Evolutionary conservation across 1,140 invertebrate genomes (phyloP).

Genomic region (Brachionus calyciflorus): DNA sequence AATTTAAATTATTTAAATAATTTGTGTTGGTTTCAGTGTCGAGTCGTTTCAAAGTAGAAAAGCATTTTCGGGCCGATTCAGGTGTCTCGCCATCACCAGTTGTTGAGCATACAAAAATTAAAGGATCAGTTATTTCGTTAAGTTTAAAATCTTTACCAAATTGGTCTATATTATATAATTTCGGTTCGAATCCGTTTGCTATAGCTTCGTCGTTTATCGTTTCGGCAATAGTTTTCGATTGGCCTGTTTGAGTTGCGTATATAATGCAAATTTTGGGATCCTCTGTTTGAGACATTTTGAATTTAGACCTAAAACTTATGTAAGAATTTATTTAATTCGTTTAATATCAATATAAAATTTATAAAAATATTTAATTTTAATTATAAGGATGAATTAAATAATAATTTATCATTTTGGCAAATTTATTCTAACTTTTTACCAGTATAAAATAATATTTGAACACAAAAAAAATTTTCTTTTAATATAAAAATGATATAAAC

Average conservation of each 20-base stretch:
- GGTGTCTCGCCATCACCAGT: constrained; percentile 66
- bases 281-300: background rate
- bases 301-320: no score
- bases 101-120: constrained; percentile 62
- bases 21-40: constrained; percentile 55
- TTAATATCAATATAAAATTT: no score
- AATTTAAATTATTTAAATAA: constrained; percentile 59
- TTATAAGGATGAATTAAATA: no score
- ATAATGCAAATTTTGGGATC: constrained; percentile 51
- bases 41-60: constrained; percentile 60
- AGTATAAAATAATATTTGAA: no score
- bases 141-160: background rate
- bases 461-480: no score
- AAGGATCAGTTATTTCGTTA: constrained; percentile 15
- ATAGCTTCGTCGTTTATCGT: constrained; percentile 58
- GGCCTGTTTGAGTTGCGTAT: constrained; percentile 65
- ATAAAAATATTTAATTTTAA: no score
- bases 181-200: constrained; percentile 54
- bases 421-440: no score
- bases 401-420: no score
- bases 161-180: constrained; percentile 57
- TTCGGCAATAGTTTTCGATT: constrained; percentile 65
- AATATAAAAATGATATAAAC: no score
- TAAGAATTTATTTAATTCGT: no score
- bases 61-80: constrained; percentile 58